Base-by-base conservation (phyloP, 2,113 vertebrate species). In the Halichoeres trimaculatus region DNA sequence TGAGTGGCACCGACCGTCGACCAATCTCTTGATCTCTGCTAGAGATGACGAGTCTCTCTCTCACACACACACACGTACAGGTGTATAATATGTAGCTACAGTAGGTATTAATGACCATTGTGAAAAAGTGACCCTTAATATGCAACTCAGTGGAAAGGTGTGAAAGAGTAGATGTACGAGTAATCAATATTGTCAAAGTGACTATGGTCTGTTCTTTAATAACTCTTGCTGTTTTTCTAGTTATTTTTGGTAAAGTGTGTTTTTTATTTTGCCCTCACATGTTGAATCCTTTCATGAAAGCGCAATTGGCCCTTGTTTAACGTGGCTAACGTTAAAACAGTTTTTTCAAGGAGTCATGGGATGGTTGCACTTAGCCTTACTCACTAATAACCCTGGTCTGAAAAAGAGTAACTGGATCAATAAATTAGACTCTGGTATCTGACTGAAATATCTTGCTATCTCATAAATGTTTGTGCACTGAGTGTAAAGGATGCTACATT, bases 121-220 rank as follows among this genome's bases (percentile, higher is more conserved):
- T 93, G 88, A 85, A 92, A 90, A 93, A 92, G 91, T 92, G 90
- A 92, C 89, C 88, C 90, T 91, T 90, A 89, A 91, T 94, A 93
- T 93, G 93, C 93, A 94, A 94, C 90, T 93, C 87, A 89, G 91
- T 91, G 92, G 88, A 88, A 88, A 90, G 85, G 88, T 88, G 90
- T 88, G 89, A 86, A 88, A 87, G 88, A 88, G 87, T 90, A 88
- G 78, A 73, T 73, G 80, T 90, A 89, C 83, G 82, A 87, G 72
- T 90, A 88, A 86, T 88, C 87, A 89, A 80, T 94, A 88, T 89
- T 75, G 90, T 92, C 78, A 69, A 80, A 88, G 90, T 93, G 86
- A 86, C 81, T 87, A 72, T 88, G 81, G 85, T 92, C 84, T 89
- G 88, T 91, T 90, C 72, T 93, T 93, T 88, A 86, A 77, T 81